Conservation (phyloP, 2,797 vertebrate genomes). For the Sebastes kiyomatsui region DNA sequence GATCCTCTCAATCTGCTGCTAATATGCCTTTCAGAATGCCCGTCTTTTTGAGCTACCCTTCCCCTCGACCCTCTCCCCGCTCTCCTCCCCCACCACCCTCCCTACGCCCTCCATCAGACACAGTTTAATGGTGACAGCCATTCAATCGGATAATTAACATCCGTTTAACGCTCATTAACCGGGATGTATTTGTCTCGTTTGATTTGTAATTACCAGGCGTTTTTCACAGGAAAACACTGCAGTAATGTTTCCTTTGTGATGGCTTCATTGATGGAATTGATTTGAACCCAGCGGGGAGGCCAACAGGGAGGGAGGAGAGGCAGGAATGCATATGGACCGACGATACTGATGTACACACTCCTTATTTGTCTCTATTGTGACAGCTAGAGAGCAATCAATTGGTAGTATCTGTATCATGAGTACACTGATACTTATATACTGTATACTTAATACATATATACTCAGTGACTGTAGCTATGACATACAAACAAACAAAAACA, state of each 20-base stretch:
- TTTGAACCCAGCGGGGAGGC: constrained; percentile 64
- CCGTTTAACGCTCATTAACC: constrained; percentile 83
- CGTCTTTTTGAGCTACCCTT: constrained; percentile 28
- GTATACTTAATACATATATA: too few relatives aligned
- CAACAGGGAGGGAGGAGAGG: constrained; percentile 12
- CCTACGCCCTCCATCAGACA: constrained; percentile 72
- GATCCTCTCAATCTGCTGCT: constrained; percentile 61
- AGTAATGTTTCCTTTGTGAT: constrained; percentile 65
- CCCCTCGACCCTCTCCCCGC: constrained; percentile 4
- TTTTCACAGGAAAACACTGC: constrained; percentile 74
- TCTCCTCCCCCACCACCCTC: neutral
- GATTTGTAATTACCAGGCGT: constrained; percentile 78
- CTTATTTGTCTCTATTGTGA: neutral
- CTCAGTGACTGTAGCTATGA: neutral
- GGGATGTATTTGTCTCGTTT: constrained; percentile 81
- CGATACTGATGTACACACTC: neutral
- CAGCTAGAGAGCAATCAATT: neutral
- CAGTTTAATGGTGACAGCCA: constrained; percentile 81
- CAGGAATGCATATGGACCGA: constrained; percentile 4
- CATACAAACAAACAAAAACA: neutral
- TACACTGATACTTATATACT: neutral
- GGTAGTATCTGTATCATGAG: neutral
- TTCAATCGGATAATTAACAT: constrained; percentile 86
- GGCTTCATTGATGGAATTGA: constrained; percentile 75
- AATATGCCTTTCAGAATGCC: constrained; percentile 51